Base-by-base conservation (phyloP, 53 echinoderm and acorn worm genomes). In the Patiria pectinifera region DNA sequence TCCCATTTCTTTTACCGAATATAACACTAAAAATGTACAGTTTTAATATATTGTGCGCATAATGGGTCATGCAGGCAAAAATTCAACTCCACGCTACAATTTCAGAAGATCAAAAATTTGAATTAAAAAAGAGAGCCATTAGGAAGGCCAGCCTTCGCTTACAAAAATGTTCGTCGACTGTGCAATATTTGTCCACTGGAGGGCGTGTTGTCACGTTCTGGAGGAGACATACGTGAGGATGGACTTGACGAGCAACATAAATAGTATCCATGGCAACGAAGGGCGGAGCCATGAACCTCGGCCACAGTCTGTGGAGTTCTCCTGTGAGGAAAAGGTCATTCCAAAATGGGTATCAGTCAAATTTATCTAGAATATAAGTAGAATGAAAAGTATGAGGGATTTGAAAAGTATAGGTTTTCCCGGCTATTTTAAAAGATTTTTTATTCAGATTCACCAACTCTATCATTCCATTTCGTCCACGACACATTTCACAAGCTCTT, bases 221-320 rank as follows among this genome's bases (percentile, higher is more conserved):
- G 86, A 69, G 25, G 82, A 46, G 43, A 76, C 71, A 7, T 87
- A 70, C 49, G 87, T 87, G 23, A 79, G 48, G 49, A 82, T 66
- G 46, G 90, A 48, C 81, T 90, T 90, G 45, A 69, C 62, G 1
- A 90, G 81, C 69, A 90, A 21, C 69, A 90, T 48, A 0, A 69
- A 48, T 26, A 81, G 69, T 23, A 90, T 80, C 80, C 66, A 80
- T 63, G 69, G 48, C 43, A 87, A 11, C 5, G 86, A 89, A 24
- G 94, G 92, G 48, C 46, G 21, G 4, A 94, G 46, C 83, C 48
- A 92, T 4, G 89, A 47, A 26, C 78, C 92, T 62, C 90, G 23
- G 18, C 94, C 94, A 87, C 94, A 94, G 10, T 94, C 94, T 25
- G 83, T 83, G 13, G 92, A 89, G 62, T 94, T 84, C 35, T 94